These are phyloP conservation scores for Tinea trinotella DNA, from an alignment of 2,888 invertebrate genomes.

Conservation along the genomic window DNA sequence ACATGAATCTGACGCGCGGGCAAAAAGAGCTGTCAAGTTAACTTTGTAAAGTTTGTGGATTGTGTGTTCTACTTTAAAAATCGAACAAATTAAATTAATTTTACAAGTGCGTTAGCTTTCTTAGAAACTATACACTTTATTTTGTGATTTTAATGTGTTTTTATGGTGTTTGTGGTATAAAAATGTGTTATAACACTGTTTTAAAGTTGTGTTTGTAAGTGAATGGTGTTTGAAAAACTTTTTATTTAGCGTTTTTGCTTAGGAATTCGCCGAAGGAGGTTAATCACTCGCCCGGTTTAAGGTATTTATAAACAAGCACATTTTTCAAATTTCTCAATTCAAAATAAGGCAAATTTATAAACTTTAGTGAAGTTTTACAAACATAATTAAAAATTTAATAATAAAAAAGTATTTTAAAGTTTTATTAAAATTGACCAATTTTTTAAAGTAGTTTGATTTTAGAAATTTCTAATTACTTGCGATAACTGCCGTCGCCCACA, in stretches of 20 bases:
- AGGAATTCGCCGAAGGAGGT: background rate
- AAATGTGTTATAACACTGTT: background rate
- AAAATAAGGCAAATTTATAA: too few species aligned
- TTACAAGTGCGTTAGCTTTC: background rate
- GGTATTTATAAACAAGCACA: slow-evolving; percentile 1
- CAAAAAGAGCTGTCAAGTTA: slow-evolving; percentile 4
- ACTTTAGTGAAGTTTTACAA: too few species aligned
- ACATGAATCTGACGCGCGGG: slow-evolving; percentile 3
- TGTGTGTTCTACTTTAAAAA: background rate
- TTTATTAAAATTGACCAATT: too few species aligned
- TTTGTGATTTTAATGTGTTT: background rate
- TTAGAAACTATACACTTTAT: background rate
- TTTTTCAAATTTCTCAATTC: too few species aligned
- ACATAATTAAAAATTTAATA: too few species aligned
- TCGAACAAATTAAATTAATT: background rate
- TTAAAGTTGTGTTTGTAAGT: background rate
- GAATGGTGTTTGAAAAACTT: slow-evolving; percentile 6
- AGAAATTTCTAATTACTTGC: too few species aligned
- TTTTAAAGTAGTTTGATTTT: too few species aligned
- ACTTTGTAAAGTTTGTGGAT: background rate
- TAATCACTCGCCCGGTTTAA: slow-evolving; percentile 11
- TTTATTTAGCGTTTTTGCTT: background rate
- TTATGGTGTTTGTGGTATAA: background rate
- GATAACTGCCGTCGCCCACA: too few species aligned
- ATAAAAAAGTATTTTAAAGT: too few species aligned